Base-by-base conservation (phyloP, 2,113 vertebrate species). In the Sylvilagus bachmani region DNA sequence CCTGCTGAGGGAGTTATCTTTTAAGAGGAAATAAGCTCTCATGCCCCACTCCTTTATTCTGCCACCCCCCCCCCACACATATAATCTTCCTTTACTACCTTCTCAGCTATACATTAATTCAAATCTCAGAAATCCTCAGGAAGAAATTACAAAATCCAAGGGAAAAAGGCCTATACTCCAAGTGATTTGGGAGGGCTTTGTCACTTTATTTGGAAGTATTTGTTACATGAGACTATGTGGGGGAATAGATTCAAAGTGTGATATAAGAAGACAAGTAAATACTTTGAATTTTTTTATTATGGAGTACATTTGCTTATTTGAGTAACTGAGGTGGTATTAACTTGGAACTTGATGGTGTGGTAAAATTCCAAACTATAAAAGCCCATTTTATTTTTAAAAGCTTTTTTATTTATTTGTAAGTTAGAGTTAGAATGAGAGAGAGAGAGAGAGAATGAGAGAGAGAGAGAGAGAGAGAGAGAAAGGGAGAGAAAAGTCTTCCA, bases 181-280 rank as follows among this genome's bases (percentile, higher is more conserved):
- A 67, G 44, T 62, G 33, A 64, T 33, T 73, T 92, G 64, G 49
- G 1, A 58, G 44, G 62, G 4, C 12, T 49, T 58, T 85, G 29
- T 16, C 79, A 83, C 14, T 92, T 86, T 93, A 73, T 49, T 95
- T 91, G n/a, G 17, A 81, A 36, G 62, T 71, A 71, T 71, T 61
- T 77, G 13, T 51, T 33, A 51, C 51, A 66, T 71, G 79, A 70
- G 27, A 27, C 4, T 73, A 44, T 82, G 4, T 87, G 10, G 70
- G 24, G 17, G 12, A 87, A 77, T n/a, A 61, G 33, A 83, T 58
- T 78, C 62, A 87, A 55, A 87, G 21, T 78, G 21, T 69, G 14
- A 67, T 6, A 71, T 33, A 78, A 78, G 38, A 27, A 70, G 21
- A 77, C 31, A 58, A 53, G n/a, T 67, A 87, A 6, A 84, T 5